These are phyloP conservation scores for Gallinago jamesoni DNA, from an alignment of 2,113 vertebrate genomes.

Conservation along the genomic window DNA sequence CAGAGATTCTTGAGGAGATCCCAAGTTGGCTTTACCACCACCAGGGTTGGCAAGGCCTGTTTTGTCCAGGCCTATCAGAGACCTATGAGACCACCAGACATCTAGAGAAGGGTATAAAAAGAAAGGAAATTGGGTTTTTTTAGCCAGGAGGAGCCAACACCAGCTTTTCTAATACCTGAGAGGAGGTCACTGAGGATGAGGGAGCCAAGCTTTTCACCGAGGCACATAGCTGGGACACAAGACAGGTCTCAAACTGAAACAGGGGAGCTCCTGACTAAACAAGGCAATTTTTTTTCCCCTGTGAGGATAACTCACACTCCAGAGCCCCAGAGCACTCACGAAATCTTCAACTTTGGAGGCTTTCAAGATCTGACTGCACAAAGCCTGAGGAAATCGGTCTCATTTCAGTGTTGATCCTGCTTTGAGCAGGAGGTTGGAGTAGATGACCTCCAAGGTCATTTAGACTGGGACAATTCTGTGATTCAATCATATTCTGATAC, in stretches of 20 bases:
- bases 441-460: background rate
- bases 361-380: background rate
- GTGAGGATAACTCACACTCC: background rate
- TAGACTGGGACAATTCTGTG: background rate
- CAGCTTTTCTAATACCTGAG: background rate
- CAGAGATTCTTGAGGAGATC: accelerated
- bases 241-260: no score
- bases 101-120: accelerated
- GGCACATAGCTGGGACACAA: accelerated
- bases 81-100: no score
- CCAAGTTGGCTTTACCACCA: background rate
- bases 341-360: background rate
- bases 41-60: accelerated
- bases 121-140: background rate
- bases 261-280: background rate
- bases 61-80: background rate
- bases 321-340: background rate
- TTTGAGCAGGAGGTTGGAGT: background rate
- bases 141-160: background rate
- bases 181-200: background rate
- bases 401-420: background rate
- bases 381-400: background rate
- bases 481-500: background rate
- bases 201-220: background rate
- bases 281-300: background rate